phyloP scores from a whole-genome alignment of 1,140 invertebrate species.

The Lerema accius region DNA sequence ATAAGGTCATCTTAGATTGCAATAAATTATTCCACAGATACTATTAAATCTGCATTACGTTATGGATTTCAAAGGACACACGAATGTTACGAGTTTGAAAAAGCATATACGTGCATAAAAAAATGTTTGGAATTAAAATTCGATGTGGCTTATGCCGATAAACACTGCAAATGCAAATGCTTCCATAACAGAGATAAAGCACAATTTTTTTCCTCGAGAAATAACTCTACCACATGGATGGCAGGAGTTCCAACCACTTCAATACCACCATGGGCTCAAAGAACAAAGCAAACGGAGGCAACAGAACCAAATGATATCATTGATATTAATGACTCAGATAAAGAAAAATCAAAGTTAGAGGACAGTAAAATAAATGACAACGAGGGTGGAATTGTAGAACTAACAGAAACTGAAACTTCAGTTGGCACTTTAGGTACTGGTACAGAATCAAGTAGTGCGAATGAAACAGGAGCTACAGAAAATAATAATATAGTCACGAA shows the following conservation, averaged over 20 bases:
- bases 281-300: background rate
- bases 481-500: no score
- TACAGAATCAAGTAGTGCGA: background rate
- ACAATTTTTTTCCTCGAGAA: conserved; percentile 43
- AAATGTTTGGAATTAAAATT: conserved; percentile 61
- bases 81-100: conserved; percentile 55
- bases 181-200: conserved; percentile 49
- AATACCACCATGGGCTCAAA: conserved; percentile 52
- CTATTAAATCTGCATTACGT: conserved; percentile 43
- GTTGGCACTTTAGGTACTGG: background rate
- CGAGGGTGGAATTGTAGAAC: no score
- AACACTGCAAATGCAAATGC: conserved; percentile 66
- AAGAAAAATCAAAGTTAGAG: no score
- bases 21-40: conserved; percentile 16
- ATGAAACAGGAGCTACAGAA: no score
- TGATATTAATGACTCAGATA: background rate
- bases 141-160: conserved; percentile 60
- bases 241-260: conserved; percentile 55
- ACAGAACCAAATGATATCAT: conserved; percentile 6
- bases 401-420: background rate
- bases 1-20: no score
- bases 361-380: no score
- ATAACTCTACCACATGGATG: conserved; percentile 42
- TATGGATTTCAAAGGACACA: conserved; percentile 65
- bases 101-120: conserved; percentile 62